Evolutionary conservation across 2,797 vertebrate genomes (phyloP).

Genomic region (Limosa lapponica): DNA sequence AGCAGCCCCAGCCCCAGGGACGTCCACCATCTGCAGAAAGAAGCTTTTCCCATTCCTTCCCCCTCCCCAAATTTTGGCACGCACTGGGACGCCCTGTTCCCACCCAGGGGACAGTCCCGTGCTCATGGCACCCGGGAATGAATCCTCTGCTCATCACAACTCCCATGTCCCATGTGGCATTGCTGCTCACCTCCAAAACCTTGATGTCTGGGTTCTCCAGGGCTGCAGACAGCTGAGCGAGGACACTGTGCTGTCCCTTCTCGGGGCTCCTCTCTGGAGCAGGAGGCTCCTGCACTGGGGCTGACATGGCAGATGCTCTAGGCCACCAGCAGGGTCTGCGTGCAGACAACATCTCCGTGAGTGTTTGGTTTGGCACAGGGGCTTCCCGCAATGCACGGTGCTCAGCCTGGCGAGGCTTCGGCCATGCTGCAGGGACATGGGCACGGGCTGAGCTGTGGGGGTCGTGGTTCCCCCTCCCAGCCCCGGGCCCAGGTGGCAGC

Average conservation of each 20-base stretch:
- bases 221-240: neutral
- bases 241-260: neutral
- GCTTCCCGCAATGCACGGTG: fast-evolving
- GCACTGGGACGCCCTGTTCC: fast-evolving
- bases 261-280: neutral
- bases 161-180: fast-evolving
- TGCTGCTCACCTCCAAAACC: neutral
- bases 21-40: neutral
- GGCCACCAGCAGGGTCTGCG: fast-evolving
- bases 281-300: fast-evolving
- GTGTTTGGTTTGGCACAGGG: fast-evolving
- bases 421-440: fast-evolving
- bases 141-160: fast-evolving
- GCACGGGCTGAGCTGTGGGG: fast-evolving
- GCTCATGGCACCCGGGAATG: fast-evolving
- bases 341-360: neutral
- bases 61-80: neutral
- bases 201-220: neutral
- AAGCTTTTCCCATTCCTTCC: neutral
- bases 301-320: neutral
- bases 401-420: fast-evolving
- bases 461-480: neutral
- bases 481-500: too few species aligned
- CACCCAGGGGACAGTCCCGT: fast-evolving
- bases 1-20: neutral